Base-by-base conservation (phyloP, 1,140 invertebrate species). In the Aphelinus certus region DNA sequence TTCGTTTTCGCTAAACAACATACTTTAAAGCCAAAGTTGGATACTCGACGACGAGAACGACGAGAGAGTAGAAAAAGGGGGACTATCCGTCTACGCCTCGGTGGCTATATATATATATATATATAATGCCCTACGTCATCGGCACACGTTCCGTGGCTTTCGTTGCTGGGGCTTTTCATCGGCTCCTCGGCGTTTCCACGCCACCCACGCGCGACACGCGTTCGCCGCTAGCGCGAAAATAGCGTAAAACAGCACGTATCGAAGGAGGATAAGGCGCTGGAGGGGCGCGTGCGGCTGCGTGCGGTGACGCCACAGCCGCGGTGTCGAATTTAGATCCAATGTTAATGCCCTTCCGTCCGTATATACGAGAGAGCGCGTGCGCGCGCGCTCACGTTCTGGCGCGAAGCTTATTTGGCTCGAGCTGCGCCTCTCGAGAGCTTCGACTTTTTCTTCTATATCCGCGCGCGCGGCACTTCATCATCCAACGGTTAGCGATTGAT, bases 321-420 rank as follows among this genome's bases (percentile, higher is more conserved):
- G 55, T 69, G 69, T 80, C 80, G 67, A 72, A 85, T 84, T 84
- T 84, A 85, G 82, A 84, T 70, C 77, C 75, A 79, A 84, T 84
- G 83, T 84, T 84, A 84, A 84, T 81, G 83, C 81, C 81, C 83
- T 81, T 83, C 74, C 70, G 58, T 74, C 76, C 75, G 72, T 53
- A 53, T 53, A 53, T 53, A 53, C 9, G 9, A 6, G 9, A 53
- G 9, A 76, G 73, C 53, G 3, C 71, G 56, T 63, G 26, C 7
- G 56, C 60, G 55, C n/a, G 63, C 69, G 63, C 71, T 42, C 73
- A n/a, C 55, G 57, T 77, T 81, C 70, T 83, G 81, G 78, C 78
- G 79, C 82, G 77, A 75, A 80, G 77, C 81, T 83, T 82, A 82
- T 81, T 83, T 84, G 81, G 83, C 78, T 79, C 76, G 79, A 61